Percentiles rank a stretch among this genome's conserved stretches.
These are phyloP conservation scores for Noctua comes DNA, from an alignment of 2,888 invertebrate species.

Conservation along the genomic window DNA sequence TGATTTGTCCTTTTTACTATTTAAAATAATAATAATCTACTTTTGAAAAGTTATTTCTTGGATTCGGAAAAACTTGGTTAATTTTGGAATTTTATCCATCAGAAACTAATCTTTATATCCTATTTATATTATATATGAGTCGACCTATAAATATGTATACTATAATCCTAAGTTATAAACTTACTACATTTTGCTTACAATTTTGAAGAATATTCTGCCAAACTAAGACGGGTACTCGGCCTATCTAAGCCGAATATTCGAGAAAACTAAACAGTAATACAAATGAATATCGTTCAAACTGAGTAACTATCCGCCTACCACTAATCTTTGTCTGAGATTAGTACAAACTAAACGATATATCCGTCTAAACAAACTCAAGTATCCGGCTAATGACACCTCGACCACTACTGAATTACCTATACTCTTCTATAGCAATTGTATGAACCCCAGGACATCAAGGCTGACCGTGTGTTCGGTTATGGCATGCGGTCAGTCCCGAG, in stretches of 20 bases:
- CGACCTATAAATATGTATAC: not conserved
- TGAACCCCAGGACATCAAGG: slow-evolving; percentile 81
- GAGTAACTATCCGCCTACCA: not conserved
- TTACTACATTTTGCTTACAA: not conserved
- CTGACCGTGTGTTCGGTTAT: slow-evolving; percentile 83
- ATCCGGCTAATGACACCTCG: slow-evolving; percentile 13
- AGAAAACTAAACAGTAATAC: not conserved
- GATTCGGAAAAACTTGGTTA: too few relatives aligned
- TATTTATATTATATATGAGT: not conserved
- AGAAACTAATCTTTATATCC: not conserved
- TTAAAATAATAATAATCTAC: too few relatives aligned
- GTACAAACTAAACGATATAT: not conserved
- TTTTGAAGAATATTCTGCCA: not conserved
- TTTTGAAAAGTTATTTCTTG: too few relatives aligned
- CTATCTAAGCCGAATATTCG: not conserved
- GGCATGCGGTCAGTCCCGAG: slow-evolving; percentile 65
- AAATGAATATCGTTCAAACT: not conserved
- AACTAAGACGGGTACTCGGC: not conserved
- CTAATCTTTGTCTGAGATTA: not conserved
- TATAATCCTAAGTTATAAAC: not conserved
- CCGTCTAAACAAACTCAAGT: slow-evolving; percentile 6
- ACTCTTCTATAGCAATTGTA: slow-evolving; percentile 35
- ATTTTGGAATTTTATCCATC: not conserved
- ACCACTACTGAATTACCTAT: slow-evolving; percentile 1
- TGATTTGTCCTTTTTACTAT: too few relatives aligned